Percentiles rank a stretch among this genome's conserved stretches.
phyloP scores from a whole-genome alignment of 2,797 vertebrate genomes.

The Oreochromis mossambicus region DNA sequence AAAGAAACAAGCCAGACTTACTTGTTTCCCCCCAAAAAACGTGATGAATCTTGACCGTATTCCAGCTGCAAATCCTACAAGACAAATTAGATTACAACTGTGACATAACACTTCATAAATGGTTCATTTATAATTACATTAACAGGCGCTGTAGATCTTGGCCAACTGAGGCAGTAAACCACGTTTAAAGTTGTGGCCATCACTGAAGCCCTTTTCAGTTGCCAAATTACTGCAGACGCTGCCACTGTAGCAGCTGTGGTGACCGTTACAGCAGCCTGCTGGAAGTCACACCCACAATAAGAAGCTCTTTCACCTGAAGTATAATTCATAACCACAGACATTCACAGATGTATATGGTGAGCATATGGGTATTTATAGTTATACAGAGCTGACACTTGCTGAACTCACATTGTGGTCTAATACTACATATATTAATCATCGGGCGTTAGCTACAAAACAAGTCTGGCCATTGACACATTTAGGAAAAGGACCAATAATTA shows the following conservation, averaged over 20 bases:
- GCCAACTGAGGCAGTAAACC: not conserved
- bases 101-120: not conserved
- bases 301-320: not conserved
- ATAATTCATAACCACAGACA: not conserved
- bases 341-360: not conserved
- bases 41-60: slow-evolving; percentile 85
- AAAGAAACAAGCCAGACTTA: slow-evolving; percentile 70
- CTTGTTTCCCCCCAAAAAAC: slow-evolving; percentile 93
- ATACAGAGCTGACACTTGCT: not conserved
- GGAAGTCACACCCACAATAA: not conserved
- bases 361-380: not conserved
- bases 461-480: not conserved
- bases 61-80: slow-evolving; percentile 90
- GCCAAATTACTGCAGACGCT: not conserved
- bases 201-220: not conserved
- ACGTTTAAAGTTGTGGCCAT: not conserved
- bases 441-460: not conserved
- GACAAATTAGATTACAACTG: slow-evolving; percentile 2
- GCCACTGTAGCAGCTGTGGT: not conserved
- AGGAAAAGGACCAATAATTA: not conserved
- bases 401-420: not conserved
- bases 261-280: not conserved
- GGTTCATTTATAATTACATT: not conserved
- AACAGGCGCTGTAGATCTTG: not conserved
- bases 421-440: not conserved